These are phyloP conservation scores for Leptura quadrifasciata DNA, from an alignment of 2,888 invertebrate genomes.

Conservation along the genomic window DNA sequence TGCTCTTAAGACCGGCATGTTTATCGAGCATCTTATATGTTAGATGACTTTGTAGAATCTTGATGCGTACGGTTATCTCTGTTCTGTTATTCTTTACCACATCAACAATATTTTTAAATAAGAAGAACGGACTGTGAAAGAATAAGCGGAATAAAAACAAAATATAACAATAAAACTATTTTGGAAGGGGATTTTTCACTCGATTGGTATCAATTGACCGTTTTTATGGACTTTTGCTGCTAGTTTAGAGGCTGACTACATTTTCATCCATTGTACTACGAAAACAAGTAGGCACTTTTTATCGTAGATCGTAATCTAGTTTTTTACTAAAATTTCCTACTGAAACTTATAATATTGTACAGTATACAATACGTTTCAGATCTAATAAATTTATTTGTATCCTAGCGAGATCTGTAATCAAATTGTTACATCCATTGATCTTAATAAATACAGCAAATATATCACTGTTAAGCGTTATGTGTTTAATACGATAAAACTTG, in stretches of 20 bases:
- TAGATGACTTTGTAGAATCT: constrained; percentile 36
- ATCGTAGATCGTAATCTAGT: too few relatives aligned
- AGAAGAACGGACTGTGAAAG: constrained; percentile 8
- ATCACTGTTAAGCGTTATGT: too few relatives aligned
- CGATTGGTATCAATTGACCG: constrained; percentile 13
- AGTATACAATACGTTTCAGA: too few relatives aligned
- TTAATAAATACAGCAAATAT: too few relatives aligned
- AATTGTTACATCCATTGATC: too few relatives aligned
- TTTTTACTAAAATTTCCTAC: too few relatives aligned
- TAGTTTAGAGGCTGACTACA: not conserved
- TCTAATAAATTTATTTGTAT: too few relatives aligned
- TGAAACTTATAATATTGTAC: too few relatives aligned
- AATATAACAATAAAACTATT: constrained; percentile 1
- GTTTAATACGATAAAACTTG: too few relatives aligned
- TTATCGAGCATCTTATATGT: constrained; percentile 38
- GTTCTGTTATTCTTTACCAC: not conserved
- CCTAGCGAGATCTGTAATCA: too few relatives aligned
- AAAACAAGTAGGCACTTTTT: too few relatives aligned
- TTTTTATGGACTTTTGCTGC: constrained; percentile 16
- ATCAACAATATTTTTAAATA: constrained; percentile 19
- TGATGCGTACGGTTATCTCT: constrained; percentile 13
- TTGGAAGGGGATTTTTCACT: constrained; percentile 3
- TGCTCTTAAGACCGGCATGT: constrained; percentile 40
- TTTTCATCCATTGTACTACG: not conserved
- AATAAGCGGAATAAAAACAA: not conserved